Evolutionary conservation across 2,888 invertebrate species (phyloP).

Genomic region (Heliothis peltigera): DNA sequence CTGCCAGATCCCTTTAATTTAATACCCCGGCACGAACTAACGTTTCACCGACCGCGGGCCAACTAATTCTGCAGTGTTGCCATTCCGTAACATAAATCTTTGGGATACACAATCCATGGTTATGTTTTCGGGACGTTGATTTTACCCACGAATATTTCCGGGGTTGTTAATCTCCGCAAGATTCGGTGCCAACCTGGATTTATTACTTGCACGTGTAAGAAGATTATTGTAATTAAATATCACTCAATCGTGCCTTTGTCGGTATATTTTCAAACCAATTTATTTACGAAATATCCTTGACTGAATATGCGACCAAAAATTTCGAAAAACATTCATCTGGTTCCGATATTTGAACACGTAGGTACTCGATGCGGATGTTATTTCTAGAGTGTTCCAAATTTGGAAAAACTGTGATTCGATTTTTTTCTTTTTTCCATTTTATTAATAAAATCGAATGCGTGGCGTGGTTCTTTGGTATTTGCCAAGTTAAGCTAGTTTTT

Average conservation of each 20-base stretch:
- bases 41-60: conserved; percentile 49
- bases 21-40: conserved; percentile 55
- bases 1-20: conserved; percentile 71
- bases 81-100: conserved; percentile 58
- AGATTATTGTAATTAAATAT: conserved; percentile 44
- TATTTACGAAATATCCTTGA: conserved; percentile 36
- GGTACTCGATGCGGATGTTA: conserved; percentile 33
- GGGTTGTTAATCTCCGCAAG: conserved; percentile 32
- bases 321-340: conserved; percentile 21
- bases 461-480: not conserved
- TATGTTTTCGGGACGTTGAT: conserved; percentile 41
- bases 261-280: conserved; percentile 26
- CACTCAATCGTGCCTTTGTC: conserved; percentile 24
- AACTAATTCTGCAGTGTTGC: conserved; percentile 59
- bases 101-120: conserved; percentile 48
- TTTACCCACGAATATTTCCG: conserved; percentile 50
- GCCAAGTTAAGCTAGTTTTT: no score
- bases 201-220: conserved; percentile 24
- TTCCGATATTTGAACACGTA: conserved; percentile 47
- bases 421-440: conserved; percentile 25
- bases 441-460: conserved; percentile 18
- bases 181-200: conserved; percentile 24
- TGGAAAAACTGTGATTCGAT: conserved; percentile 36
- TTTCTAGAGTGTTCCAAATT: conserved; percentile 24
- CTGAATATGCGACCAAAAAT: conserved; percentile 19